Percentiles rank a stretch among this genome's conserved stretches.
Evolutionary conservation across 2,113 vertebrate species (phyloP).

Genomic region (Calypte anna): DNA sequence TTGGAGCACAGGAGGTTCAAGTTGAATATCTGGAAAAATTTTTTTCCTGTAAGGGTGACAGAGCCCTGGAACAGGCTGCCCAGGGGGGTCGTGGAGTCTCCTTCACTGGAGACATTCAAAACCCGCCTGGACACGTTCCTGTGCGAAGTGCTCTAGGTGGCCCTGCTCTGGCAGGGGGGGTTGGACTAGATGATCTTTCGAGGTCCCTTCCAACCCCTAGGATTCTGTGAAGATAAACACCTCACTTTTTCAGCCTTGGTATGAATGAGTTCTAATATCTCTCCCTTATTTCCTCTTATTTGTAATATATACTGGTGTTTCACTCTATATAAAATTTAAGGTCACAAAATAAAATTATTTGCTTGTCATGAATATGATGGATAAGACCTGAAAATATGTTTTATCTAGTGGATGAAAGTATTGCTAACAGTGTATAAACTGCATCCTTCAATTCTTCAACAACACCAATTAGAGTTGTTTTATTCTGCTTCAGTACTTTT

Average conservation of each 20-base stretch:
- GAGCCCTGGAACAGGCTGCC: too few relatives aligned
- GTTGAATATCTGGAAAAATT: too few relatives aligned
- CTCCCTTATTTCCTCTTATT: not conserved
- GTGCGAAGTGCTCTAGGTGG: too few relatives aligned
- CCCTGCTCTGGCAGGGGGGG: too few relatives aligned
- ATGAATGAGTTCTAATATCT: not conserved
- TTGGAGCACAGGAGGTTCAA: too few relatives aligned
- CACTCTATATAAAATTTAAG: not conserved
- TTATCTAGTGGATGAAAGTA: not conserved
- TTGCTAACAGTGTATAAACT: not conserved
- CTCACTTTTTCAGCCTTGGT: rapidly evolving
- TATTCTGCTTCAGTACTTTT: not conserved
- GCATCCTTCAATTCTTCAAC: not conserved
- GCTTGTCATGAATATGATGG: not conserved
- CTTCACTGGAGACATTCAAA: too few relatives aligned
- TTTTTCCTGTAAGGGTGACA: too few relatives aligned
- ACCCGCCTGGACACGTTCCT: too few relatives aligned
- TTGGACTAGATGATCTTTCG: too few relatives aligned
- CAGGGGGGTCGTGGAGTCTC: too few relatives aligned
- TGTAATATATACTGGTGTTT: not conserved
- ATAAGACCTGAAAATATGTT: not conserved
- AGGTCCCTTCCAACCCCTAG: too few relatives aligned
- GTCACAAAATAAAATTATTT: not conserved
- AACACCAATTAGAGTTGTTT: not conserved
- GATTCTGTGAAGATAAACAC: not conserved